Evolutionary conservation across 2,797 vertebrate species (phyloP), one percentile per base, ranked within the genome.

Genomic region (Poecilia wingei): DNA sequence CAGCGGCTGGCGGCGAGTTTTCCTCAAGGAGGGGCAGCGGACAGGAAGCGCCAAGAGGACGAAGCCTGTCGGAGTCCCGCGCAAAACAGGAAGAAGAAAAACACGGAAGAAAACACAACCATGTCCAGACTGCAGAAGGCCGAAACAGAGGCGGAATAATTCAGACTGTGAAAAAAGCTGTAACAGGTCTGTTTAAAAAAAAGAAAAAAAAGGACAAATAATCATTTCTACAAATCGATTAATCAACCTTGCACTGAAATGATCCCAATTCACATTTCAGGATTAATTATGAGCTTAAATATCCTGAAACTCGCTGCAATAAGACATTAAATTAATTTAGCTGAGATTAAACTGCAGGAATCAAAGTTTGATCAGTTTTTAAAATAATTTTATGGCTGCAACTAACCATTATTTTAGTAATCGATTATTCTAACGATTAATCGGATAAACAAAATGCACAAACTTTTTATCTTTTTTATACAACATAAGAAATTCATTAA

Each of bases 11-110:
- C 1, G 75, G 76, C 36, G 78, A 73, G 33, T 85, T 84, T 57
- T 6, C 79, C 43, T 53, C 86, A 0, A 6, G n/a, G 6, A 81
- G 8, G 1, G 31, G 66, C 6, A 61, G 57, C 0, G 14, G 45
- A 51, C 75, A 22, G 20, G 0, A 69, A 6, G 22, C 0, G 25
- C 0, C 0, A 0, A 28, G 49, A 8, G n/a, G 47, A 28, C 83
- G 77, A 68, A 86, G 72, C 18, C 0, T 0, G 6, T 91, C 92
- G 5, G 61, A 74, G 47, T 16, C 72, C 0, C 46, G 43, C 2
- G 10, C 0, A 1, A 74, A 75, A 0, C 25, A 13, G 4, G 55
- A 79, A 1, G 5, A 16, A 7, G 31, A 36, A 36, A 61, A 33
- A 28, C 0, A 6, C 0, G 1, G n/a, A 10, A 6, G 18, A 61